Evolutionary conservation across 2,113 vertebrate genomes (phyloP).

Genomic region (Chionodraco myersi): DNA sequence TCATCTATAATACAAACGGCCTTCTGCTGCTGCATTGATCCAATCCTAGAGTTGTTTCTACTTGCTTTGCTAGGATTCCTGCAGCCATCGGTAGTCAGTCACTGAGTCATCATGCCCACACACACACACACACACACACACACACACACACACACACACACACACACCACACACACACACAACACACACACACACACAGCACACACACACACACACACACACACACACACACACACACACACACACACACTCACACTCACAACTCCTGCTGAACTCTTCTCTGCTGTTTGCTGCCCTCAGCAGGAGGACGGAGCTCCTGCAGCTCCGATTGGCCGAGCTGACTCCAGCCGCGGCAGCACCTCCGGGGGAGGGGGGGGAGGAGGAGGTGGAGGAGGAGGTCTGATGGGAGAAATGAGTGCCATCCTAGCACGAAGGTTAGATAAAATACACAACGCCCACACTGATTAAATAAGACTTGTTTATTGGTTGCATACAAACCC

Average conservation of each 20-base stretch:
- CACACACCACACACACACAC: not conserved
- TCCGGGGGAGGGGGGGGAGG: conserved; percentile 74
- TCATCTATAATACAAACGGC: not conserved
- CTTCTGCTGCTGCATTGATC: not conserved
- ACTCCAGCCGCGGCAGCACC: conserved; percentile 81
- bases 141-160: not conserved
- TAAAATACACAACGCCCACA: not conserved
- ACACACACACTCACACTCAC: not conserved
- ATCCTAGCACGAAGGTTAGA: conserved; percentile 91
- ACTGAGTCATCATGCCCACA: not conserved
- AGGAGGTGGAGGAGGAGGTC: conserved; percentile 66
- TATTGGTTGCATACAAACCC: not conserved
- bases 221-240: not conserved
- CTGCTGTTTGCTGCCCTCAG: conserved; percentile 69
- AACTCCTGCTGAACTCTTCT: not conserved
- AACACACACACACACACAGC: not conserved
- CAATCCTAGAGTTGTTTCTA: not conserved
- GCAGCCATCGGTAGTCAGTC: not conserved
- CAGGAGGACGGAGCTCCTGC: conserved; percentile 82
- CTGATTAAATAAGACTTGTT: not conserved
- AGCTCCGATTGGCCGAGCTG: conserved; percentile 73
- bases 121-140: not conserved
- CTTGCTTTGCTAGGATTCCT: not conserved
- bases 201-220: not conserved
- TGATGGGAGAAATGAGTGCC: conserved; percentile 95